Evolutionary conservation across 2,797 vertebrate species (phyloP), one percentile per base, ranked within the genome.

Genomic region (Diceros bicornis): DNA sequence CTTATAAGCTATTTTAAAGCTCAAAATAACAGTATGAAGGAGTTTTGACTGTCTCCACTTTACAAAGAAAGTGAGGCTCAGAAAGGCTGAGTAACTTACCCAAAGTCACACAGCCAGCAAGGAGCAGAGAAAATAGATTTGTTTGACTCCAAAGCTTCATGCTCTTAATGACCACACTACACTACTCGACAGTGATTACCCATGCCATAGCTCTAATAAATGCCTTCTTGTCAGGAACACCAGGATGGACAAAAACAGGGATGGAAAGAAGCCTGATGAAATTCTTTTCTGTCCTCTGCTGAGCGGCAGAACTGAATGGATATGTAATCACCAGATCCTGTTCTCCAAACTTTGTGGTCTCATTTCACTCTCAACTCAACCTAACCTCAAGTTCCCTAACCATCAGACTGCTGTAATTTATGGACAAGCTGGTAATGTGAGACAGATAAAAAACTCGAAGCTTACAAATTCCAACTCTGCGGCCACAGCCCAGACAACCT

Each of bases 71-170:
- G 21, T 37, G 16, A 79, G 69, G 16, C 2, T 82, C 57, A 37
- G 62, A 97, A 41, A 97, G 27, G 85, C 10, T 72, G 78, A 81
- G 32, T 44, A 74, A 96, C 57, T 85, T 79, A 87, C 81, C 89
- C 71, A 89, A 89, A 88, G 61, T 75, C 92, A 75, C 62, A 89
- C n/a, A 94, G 75, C 37, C 37, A 85, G 32, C 27, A 68, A 91
- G 21, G 23, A 61, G 55, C 18, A 69, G 59, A 95, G 90, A 37
- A 90, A 62, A 88, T 1, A 72, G 25, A 47, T 88, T 14, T 66
- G 12, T 23, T 32, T n/a, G 69, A 59, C 20, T 55, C 29, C 44
- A 66, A 74, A 61, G 34, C 64, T 71, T 71, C 20, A 11, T 5
- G 50, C 18, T 88, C 52, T 68, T 61, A 64, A 72, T 8, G 62